Evolutionary conservation across 2,797 vertebrate genomes (phyloP).

Genomic region (Phoebastria nigripes): DNA sequence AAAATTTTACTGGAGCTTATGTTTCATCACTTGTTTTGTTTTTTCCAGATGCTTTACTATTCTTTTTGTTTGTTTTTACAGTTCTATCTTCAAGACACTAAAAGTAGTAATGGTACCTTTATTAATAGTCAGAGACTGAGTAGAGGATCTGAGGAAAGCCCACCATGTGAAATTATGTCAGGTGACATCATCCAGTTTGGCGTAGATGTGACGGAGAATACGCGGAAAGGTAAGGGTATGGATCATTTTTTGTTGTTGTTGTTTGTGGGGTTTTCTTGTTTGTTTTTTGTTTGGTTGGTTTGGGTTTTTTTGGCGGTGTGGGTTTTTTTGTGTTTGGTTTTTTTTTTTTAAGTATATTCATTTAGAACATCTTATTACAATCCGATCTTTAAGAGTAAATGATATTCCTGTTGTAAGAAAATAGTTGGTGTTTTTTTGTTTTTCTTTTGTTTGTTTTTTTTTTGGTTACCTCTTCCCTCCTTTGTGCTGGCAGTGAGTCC

Average conservation of each 20-base stretch:
- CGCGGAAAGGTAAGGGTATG: conserved; percentile 91
- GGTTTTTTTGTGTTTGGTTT: background rate
- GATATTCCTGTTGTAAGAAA: background rate
- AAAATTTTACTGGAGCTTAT: background rate
- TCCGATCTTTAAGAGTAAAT: background rate
- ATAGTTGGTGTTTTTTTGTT: background rate
- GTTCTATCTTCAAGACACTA: conserved; percentile 99
- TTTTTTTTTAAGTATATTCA: background rate
- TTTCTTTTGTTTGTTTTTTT: background rate
- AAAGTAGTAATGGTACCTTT: conserved; percentile 99
- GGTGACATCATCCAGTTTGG: conserved; percentile 98
- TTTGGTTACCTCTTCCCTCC: background rate
- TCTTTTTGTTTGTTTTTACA: conserved; percentile 63
- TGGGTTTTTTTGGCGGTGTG: too few relatives aligned
- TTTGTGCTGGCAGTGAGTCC: background rate
- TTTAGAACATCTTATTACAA: background rate
- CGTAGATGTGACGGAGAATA: conserved; percentile 98
- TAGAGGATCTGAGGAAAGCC: conserved; percentile 97
- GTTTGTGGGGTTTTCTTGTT: too few relatives aligned
- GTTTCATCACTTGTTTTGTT: background rate
- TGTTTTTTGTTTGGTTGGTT: too few relatives aligned
- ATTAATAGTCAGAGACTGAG: conserved; percentile 99
- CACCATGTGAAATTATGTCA: conserved; percentile 96
- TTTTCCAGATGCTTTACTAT: background rate
- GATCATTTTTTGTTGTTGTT: conserved; percentile 13